phyloP scores from a whole-genome alignment of 1,140 invertebrate genomes.

The Pseudomyrmex cubaensis region DNA sequence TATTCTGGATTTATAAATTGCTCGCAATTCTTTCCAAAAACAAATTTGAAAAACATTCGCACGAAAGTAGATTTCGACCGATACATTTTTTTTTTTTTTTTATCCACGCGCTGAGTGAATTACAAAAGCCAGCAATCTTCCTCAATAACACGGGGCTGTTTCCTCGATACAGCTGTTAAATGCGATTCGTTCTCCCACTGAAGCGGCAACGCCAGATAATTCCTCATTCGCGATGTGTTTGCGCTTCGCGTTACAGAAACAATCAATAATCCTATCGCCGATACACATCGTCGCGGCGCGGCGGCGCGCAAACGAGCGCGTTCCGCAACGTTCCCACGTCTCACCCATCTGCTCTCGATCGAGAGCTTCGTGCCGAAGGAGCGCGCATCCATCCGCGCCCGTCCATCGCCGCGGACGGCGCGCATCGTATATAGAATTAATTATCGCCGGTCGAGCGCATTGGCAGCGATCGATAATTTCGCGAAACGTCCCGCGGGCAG shows the following conservation, averaged over 20 bases:
- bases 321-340: slow-evolving; percentile 31
- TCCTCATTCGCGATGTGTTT: slow-evolving; percentile 46
- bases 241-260: slow-evolving; percentile 30
- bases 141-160: neutral
- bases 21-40: neutral
- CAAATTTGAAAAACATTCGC: neutral
- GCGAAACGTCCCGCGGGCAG: slow-evolving; percentile 31
- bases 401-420: neutral
- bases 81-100: neutral
- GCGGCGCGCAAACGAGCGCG: neutral
- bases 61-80: neutral
- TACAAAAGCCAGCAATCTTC: neutral
- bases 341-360: slow-evolving; percentile 26
- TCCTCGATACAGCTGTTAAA: neutral
- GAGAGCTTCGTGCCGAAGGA: neutral
- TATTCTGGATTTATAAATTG: neutral
- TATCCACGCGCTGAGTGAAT: neutral
- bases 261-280: slow-evolving; percentile 43
- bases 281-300: neutral
- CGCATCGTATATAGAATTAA: slow-evolving; percentile 23
- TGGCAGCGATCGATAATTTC: slow-evolving; percentile 49
- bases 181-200: neutral
- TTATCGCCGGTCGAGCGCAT: slow-evolving; percentile 23
- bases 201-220: neutral
- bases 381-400: neutral